Base-by-base conservation (phyloP, 2,888 invertebrate species). In the Omphaloscelis lunosa region DNA sequence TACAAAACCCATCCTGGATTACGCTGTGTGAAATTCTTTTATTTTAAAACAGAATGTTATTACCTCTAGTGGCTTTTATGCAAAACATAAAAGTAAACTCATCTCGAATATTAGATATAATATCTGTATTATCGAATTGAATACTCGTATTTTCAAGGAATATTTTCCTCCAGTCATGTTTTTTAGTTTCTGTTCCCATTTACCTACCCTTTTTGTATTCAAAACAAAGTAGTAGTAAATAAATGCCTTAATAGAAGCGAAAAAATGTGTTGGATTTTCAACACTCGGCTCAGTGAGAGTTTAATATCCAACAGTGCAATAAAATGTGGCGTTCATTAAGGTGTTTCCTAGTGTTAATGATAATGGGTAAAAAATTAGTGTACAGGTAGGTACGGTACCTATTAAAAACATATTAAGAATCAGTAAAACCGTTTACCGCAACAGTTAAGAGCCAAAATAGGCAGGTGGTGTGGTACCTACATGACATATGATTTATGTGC, bases 401-500 rank as follows among this genome's bases (percentile, higher is more conserved):
- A 34, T 34, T 27, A 27, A 23, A 27, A 71, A 17, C 17, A 23
- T 6, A 53, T 72, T 61, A 51, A 27, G 20, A 7, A 56, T 29
- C 17, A 51, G 29, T 9, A 51, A 51, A 27, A 58, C 17, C 5
- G 15, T 51, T 56, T n/a, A 58, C 20, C 11, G 17, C 48, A 53
- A 65, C 23, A 29, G n/a, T 77, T 48, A 63, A 63, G 51, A 69
- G 58, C 12, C 48, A 61, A 73, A 71, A 84, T 82, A 74, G 58
- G 68, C 7, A 71, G 80, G 59, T 80, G 29, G 39, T 61, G 63
- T 51, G 63, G 48, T 74, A 66, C 48, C 15, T 48, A 48, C 66
- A 58, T 58, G 70, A 66, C 72, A 72, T 71, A 69, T 86, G 90
- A 88, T 90, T 90, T 90, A 90, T 88, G 82, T 80, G 80, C 12